These are phyloP conservation scores for Calliphora vicina DNA, from an alignment of 1,140 invertebrate species.

Conservation along the genomic window DNA sequence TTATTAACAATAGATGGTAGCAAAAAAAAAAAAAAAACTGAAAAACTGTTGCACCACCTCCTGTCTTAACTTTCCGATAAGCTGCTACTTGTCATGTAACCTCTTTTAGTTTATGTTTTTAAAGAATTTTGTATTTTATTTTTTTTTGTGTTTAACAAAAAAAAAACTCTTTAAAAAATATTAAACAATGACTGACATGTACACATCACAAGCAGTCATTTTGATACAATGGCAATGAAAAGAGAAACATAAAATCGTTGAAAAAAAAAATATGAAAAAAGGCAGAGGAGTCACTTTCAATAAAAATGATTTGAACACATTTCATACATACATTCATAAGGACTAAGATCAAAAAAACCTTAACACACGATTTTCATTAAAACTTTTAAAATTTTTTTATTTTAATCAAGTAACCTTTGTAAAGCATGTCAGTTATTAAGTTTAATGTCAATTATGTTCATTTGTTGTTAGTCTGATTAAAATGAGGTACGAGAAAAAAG, in stretches of 20 bases:
- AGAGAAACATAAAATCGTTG: neutral
- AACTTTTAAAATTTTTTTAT: no score
- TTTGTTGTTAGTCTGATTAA: no score
- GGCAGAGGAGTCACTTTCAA: no score
- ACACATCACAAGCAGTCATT: neutral
- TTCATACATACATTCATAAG: no score
- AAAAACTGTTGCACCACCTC: neutral
- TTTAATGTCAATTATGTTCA: no score
- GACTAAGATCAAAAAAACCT: no score
- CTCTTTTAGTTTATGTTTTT: neutral
- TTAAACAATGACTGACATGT: neutral
- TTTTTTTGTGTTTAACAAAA: neutral
- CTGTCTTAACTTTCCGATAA: neutral
- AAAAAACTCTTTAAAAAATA: neutral
- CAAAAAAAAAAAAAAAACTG: neutral
- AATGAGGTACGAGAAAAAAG: no score
- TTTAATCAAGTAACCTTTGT: no score
- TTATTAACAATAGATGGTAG: neutral
- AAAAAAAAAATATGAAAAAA: neutral
- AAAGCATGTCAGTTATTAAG: no score
- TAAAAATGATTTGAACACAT: no score
- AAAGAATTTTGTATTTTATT: neutral
- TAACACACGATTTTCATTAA: no score
- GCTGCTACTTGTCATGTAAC: conserved; percentile 10
- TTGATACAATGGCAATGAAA: neutral